A percentile compares a stretch with the other conserved stretches of the same genome.
Evolutionary conservation across 2,888 invertebrate genomes (phyloP).

Genomic region (Stenodera caucasica): DNA sequence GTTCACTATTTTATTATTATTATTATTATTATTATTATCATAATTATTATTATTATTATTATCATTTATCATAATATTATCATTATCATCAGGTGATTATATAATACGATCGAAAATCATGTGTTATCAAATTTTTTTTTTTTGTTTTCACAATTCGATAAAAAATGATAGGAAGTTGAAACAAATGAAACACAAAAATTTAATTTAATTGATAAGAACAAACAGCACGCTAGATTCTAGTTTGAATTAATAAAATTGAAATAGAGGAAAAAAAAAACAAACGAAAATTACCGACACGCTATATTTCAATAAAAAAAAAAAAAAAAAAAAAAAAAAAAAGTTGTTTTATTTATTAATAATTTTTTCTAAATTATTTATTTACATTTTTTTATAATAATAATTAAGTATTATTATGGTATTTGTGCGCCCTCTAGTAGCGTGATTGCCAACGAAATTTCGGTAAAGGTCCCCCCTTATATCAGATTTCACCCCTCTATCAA

Average conservation of each 20-base stretch:
- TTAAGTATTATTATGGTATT: not conserved
- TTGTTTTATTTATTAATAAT: not conserved
- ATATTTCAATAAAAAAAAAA: too few relatives aligned
- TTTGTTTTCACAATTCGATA: too few relatives aligned
- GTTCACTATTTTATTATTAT: not conserved
- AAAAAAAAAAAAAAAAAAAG: too few relatives aligned
- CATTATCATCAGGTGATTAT: too few relatives aligned
- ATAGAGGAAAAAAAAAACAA: not conserved
- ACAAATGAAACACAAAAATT: not conserved
- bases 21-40: not conserved
- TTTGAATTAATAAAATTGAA: not conserved
- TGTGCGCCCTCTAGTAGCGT: conserved; percentile 14
- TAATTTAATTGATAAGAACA: not conserved
- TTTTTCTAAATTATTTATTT: not conserved
- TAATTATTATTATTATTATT: too few relatives aligned
- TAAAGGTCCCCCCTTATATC: too few relatives aligned
- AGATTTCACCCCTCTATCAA: not conserved
- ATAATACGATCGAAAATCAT: too few relatives aligned
- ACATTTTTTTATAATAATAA: not conserved
- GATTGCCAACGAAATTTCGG: conserved; percentile 1
- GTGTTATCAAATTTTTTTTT: too few relatives aligned
- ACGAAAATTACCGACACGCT: not conserved
- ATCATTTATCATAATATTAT: too few relatives aligned
- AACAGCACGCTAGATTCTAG: not conserved
- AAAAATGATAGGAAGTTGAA: too few relatives aligned